phyloP scores from a whole-genome alignment of 2,113 vertebrate genomes.

The Pagrus major region DNA sequence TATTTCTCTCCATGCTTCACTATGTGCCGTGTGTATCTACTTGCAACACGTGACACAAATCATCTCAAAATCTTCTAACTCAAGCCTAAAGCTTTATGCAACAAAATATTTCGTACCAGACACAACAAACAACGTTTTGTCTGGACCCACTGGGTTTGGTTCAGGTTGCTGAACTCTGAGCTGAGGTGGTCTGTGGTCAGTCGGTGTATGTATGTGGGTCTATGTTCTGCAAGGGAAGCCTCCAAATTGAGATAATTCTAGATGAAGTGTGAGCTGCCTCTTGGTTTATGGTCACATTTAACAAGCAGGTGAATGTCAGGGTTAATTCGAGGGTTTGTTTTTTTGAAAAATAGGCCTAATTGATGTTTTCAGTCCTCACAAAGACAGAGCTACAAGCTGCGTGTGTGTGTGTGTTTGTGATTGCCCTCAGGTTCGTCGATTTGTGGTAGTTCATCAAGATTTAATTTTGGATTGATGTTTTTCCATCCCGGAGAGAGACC shows the following conservation, averaged over 20 bases:
- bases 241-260: background rate
- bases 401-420: background rate
- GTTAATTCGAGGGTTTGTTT: background rate
- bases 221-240: background rate
- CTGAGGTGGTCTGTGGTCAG: background rate
- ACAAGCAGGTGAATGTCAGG: background rate
- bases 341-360: background rate
- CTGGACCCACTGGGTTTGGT: background rate
- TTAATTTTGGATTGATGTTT: conserved; percentile 65
- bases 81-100: background rate
- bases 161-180: background rate
- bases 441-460: conserved; percentile 60
- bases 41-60: background rate
- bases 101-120: background rate
- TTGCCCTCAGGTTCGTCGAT: conserved; percentile 43
- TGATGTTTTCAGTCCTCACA: conserved; percentile 7
- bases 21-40: background rate
- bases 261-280: background rate
- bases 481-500: conserved; percentile 40
- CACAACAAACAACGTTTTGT: background rate
- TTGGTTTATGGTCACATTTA: background rate
- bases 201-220: background rate
- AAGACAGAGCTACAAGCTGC: background rate
- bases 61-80: background rate
- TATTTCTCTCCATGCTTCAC: too few relatives aligned